These are phyloP conservation scores for Melopsittacus undulatus DNA, from an alignment of 2,797 vertebrate species.

Conservation along the genomic window DNA sequence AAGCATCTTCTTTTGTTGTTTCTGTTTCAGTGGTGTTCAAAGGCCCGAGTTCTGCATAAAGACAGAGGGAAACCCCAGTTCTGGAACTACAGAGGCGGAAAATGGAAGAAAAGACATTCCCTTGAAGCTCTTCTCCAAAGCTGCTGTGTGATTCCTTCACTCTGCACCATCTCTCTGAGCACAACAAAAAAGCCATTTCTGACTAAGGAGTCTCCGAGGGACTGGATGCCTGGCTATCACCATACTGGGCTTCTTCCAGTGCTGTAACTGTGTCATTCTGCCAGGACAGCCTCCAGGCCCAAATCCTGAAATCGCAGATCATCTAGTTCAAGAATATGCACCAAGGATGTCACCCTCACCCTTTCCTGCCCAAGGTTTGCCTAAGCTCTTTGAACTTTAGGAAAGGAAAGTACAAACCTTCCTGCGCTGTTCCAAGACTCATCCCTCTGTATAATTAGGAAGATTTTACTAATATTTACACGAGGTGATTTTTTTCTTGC, in stretches of 20 bases:
- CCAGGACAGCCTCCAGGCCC: neutral
- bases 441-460: neutral
- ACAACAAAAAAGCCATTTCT: neutral
- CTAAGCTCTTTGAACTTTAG: neutral
- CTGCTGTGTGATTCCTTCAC: neutral
- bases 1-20: neutral
- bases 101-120: neutral
- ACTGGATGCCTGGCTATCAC: neutral
- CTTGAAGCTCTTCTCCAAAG: neutral
- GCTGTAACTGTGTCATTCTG: neutral
- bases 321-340: neutral
- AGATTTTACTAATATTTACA: neutral
- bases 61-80: neutral
- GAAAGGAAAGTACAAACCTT: neutral
- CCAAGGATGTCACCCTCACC: neutral
- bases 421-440: neutral
- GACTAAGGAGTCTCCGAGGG: neutral
- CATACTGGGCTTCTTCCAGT: neutral
- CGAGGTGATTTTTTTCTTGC: neutral
- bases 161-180: neutral
- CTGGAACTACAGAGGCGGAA: neutral
- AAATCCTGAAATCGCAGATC: neutral
- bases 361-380: neutral
- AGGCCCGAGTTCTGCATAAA: neutral
- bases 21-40: conserved; percentile 3